Conservation (phyloP, 2,113 vertebrate genomes). For the Ciconia boyciana region DNA sequence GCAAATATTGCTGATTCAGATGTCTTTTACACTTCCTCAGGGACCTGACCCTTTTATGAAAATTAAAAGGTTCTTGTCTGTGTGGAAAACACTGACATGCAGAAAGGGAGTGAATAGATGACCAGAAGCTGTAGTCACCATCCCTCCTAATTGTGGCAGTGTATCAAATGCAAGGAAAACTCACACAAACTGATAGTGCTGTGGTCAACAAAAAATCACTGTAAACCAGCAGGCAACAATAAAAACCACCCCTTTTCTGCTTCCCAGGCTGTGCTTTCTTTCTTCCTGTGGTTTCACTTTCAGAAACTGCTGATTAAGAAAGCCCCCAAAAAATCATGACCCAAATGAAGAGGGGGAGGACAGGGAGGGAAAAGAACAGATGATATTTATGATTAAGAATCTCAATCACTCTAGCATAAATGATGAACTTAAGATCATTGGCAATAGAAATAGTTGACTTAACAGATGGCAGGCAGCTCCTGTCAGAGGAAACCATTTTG, state of each 20-base stretch:
- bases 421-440: conserved; percentile 54
- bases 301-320: conserved; percentile 50
- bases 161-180: neutral
- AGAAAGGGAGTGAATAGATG: neutral
- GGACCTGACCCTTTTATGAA: neutral
- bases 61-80: neutral
- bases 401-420: conserved; percentile 40
- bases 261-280: neutral
- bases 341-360: neutral
- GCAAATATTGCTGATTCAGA: neutral
- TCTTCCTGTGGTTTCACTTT: neutral
- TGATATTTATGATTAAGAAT: conserved; percentile 58
- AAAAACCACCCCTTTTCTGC: neutral
- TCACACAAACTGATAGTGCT: neutral
- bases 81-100: neutral
- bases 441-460: conserved; percentile 68
- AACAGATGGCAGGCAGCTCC: conserved; percentile 72
- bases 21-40: neutral
- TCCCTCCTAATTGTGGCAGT: neutral
- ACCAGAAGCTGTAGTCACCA: neutral
- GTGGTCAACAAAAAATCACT: neutral
- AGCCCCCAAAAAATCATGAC: neutral
- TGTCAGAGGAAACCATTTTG: conserved; percentile 56
- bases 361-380: conserved; percentile 23
- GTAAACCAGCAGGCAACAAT: neutral